Percentiles rank a stretch among this genome's conserved stretches.
phyloP scores from a whole-genome alignment of 2,888 invertebrate species.

The Escarpia spicata region DNA sequence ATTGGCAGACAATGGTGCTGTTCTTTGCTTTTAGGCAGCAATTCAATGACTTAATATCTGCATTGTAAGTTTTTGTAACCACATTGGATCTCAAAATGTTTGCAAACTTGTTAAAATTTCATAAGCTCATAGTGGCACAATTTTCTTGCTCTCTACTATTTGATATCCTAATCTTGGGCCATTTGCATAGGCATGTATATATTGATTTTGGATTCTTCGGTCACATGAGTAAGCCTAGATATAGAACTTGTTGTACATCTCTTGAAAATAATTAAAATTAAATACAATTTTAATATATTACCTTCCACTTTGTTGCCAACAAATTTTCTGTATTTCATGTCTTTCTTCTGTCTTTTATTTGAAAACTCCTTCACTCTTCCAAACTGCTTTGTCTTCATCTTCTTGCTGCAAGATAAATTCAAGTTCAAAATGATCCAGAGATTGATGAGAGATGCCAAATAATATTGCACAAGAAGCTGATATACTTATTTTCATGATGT shows the following conservation, averaged over 20 bases:
- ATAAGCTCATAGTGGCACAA: not conserved
- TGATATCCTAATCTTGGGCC: not conserved
- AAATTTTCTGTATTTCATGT: not conserved
- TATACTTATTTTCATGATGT: too few species aligned
- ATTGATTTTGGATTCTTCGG: too few species aligned
- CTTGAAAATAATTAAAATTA: too few species aligned
- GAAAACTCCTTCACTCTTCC: constrained; percentile 2
- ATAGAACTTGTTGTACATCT: too few species aligned
- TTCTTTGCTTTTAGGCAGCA: not conserved
- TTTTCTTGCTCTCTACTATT: not conserved
- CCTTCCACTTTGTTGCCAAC: constrained; percentile 16
- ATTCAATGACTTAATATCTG: not conserved
- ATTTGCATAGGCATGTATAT: too few species aligned
- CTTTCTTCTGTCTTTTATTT: not conserved
- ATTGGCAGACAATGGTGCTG: not conserved
- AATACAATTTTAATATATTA: not conserved
- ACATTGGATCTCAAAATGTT: not conserved
- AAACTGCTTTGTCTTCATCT: constrained; percentile 7
- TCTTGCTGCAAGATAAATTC: not conserved
- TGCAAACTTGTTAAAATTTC: not conserved
- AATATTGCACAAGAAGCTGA: too few species aligned
- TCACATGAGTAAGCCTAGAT: too few species aligned
- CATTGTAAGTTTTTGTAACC: not conserved
- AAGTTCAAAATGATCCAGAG: not conserved
- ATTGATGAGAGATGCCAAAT: not conserved